A percentile compares a stretch with the other conserved stretches of the same genome.
phyloP scores from a whole-genome alignment of 2,113 vertebrate genomes.

The Strix uralensis region DNA sequence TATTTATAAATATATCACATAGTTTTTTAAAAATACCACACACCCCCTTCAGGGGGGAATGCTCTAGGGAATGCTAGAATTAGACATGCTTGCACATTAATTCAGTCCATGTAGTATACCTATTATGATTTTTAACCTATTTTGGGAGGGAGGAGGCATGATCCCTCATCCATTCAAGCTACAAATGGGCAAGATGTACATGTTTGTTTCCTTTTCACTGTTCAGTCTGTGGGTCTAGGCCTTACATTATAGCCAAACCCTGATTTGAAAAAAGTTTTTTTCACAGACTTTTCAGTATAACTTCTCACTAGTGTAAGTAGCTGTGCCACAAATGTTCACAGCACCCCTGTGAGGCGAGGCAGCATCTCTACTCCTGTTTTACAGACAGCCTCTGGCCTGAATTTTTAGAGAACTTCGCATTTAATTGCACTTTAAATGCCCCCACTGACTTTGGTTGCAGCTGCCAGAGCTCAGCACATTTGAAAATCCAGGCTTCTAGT shows the following conservation, averaged over 20 bases:
- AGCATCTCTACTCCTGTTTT: not conserved
- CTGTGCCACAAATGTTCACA: not conserved
- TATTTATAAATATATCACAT: not conserved
- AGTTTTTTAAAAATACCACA: not conserved
- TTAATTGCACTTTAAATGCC: constrained; percentile 3
- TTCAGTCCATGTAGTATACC: not conserved
- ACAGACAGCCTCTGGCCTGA: not conserved
- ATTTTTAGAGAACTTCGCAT: not conserved
- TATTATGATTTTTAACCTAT: not conserved
- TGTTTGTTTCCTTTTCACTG: not conserved
- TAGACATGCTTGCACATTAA: not conserved
- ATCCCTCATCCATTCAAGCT: not conserved
- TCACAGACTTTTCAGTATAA: not conserved
- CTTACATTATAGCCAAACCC: not conserved
- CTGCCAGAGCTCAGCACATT: constrained; percentile 23
- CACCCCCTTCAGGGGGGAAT: not conserved
- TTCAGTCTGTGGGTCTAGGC: not conserved
- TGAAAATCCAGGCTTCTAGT: constrained; percentile 27
- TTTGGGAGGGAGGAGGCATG: not conserved
- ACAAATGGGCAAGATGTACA: not conserved
- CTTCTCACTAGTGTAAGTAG: not conserved
- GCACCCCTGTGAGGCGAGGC: not conserved
- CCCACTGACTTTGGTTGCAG: not conserved
- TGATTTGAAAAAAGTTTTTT: not conserved
- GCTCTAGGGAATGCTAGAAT: not conserved